These are phyloP conservation scores for Zapus hudsonius DNA, from an alignment of 2,113 vertebrate species.

Conservation along the genomic window DNA sequence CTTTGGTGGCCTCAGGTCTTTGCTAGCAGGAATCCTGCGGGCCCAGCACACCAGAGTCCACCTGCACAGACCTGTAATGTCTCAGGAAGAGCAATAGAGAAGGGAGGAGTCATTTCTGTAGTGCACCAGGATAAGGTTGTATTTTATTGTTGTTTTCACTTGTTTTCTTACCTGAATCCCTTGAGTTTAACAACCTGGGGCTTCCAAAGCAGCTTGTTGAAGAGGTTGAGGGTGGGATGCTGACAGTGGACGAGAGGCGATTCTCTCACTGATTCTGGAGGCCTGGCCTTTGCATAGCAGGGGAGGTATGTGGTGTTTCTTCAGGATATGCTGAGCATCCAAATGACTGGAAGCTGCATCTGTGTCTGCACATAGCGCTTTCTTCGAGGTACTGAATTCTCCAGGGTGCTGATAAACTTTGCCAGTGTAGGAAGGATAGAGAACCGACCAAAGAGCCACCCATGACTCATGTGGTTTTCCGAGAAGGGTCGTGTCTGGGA, in stretches of 20 bases:
- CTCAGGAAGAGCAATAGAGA: background rate
- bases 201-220: slow-evolving; percentile 45
- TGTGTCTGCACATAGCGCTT: background rate
- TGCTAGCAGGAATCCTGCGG: background rate
- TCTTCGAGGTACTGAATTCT: slow-evolving; percentile 26
- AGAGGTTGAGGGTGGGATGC: background rate
- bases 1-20: background rate
- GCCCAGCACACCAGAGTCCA: rapidly evolving
- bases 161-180: slow-evolving; percentile 21
- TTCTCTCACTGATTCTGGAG: background rate
- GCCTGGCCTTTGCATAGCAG: background rate
- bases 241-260: background rate
- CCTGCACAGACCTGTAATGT: background rate
- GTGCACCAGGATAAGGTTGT: background rate
- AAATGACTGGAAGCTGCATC: slow-evolving; percentile 23
- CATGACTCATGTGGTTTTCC: background rate
- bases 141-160: slow-evolving; percentile 27
- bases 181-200: slow-evolving; percentile 31
- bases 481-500: background rate
- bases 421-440: slow-evolving; percentile 35
- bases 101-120: background rate
- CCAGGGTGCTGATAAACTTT: slow-evolving; percentile 47
- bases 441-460: slow-evolving; percentile 35
- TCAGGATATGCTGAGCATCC: slow-evolving; percentile 30
- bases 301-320: slow-evolving; percentile 23